A percentile compares a stretch with the other conserved stretches of the same genome.
Evolutionary conservation across 2,888 invertebrate species (phyloP).

Genomic region (Ischnura elegans): DNA sequence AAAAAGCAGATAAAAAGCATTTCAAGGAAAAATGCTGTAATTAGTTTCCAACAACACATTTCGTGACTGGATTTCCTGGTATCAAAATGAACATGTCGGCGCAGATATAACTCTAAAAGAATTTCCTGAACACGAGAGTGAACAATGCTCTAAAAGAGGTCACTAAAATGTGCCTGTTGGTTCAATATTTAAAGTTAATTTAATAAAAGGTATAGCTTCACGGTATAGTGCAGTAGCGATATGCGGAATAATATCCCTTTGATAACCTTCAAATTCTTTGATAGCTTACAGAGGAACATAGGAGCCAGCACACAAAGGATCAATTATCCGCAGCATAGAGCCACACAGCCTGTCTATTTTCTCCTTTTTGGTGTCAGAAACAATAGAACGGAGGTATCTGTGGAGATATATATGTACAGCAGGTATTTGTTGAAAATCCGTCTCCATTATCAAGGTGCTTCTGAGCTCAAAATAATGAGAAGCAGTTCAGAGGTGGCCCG

Average conservation of each 20-base stretch:
- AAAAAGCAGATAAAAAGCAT: too few relatives aligned
- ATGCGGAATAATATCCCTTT: background rate
- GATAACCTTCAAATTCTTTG: background rate
- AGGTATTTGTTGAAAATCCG: background rate
- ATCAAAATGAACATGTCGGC: too few relatives aligned
- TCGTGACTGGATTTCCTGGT: too few relatives aligned
- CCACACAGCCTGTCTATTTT: background rate
- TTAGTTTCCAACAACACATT: too few relatives aligned
- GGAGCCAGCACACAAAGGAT: background rate
- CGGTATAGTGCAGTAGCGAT: background rate
- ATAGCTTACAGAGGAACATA: background rate
- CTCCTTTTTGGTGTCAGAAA: constrained; percentile 1
- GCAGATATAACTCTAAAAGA: too few relatives aligned
- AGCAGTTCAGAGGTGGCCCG: background rate
- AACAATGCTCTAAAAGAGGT: too few relatives aligned
- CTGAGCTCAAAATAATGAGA: background rate
- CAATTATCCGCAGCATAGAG: constrained; percentile 6
- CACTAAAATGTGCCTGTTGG: too few relatives aligned
- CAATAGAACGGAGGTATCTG: background rate
- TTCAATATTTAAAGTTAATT: too few relatives aligned
- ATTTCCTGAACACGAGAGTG: too few relatives aligned
- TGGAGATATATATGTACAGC: background rate
- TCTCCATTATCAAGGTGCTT: background rate
- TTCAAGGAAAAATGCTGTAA: too few relatives aligned
- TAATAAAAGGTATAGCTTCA: background rate